Evolutionary conservation across 1,140 invertebrate species (phyloP).

Genomic region (Lepidurus apus): DNA sequence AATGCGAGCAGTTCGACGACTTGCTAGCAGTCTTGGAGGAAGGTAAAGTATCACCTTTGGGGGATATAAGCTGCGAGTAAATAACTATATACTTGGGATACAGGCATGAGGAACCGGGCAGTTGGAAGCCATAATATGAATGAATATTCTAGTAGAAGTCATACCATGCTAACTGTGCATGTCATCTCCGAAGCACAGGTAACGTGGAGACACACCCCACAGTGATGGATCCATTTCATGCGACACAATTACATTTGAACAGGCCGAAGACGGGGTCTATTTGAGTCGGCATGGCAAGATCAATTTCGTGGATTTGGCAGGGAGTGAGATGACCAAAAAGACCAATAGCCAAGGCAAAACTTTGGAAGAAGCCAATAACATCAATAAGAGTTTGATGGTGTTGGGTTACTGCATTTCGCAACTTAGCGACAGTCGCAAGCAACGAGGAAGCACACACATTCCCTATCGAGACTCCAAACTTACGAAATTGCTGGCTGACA

Average conservation of each 20-base stretch:
- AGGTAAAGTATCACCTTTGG: constrained; percentile 53
- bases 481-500: constrained; percentile 86
- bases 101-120: constrained; percentile 75
- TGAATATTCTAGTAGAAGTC: constrained; percentile 87
- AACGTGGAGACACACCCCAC: background rate
- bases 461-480: constrained; percentile 90
- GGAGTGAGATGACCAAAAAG: constrained; percentile 89
- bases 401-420: constrained; percentile 91
- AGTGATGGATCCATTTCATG: background rate
- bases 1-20: constrained; percentile 90
- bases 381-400: constrained; percentile 93
- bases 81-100: constrained; percentile 35
- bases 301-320: constrained; percentile 90
- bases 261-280: constrained; percentile 68
- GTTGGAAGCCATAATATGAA: constrained; percentile 93
- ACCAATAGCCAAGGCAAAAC: constrained; percentile 87
- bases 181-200: constrained; percentile 73
- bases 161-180: constrained; percentile 86
- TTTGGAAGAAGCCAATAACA: constrained; percentile 88
- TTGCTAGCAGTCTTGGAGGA: constrained; percentile 88
- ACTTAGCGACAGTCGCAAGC: constrained; percentile 70
- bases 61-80: background rate
- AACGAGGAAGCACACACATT: constrained; percentile 70
- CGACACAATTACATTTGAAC: constrained; percentile 37
- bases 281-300: constrained; percentile 83